Base-by-base conservation (phyloP, 2,113 vertebrate genomes). In the Cryptotis parvus region DNA sequence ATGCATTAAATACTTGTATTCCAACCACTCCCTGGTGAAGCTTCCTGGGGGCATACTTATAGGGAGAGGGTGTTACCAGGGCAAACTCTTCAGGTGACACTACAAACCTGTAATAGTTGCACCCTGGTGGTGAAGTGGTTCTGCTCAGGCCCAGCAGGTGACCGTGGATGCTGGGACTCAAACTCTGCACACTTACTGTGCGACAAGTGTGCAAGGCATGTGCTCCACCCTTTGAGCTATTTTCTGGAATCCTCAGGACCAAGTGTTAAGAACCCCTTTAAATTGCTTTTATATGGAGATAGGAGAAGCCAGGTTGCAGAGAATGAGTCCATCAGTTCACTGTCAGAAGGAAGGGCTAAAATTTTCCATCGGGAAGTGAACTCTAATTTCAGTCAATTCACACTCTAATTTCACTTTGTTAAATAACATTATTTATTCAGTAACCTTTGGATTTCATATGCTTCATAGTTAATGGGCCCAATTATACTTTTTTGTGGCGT, bases 381-480 rank as follows among this genome's bases (percentile, higher is more conserved):
- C 63, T 76, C 63, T 77, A 76, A 93, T 81, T 92, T 77, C 16
- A 74, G 63, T 70, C 80, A 58, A 52, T 63, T 91, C 39, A 61
- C 31, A 77, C 45, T 92, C 33, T 65, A 73, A 49, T 94, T 94
- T 96, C 77, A 84, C 65, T 92, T 87, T 63, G 72, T 81, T 92
- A 89, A 93, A 84, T 80, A 92, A 49, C 76, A 94, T 93, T 92
- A 92, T 93, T 84, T 92, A 94, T 96, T 93, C 77, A 87, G 73
- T 84, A 92, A 76, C 63, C 69, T 78, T 87, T 93, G 63, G 58
- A 96, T 95, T 94, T 89, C 69, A 14, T 27, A 35, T 77, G 63
- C 79, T 87, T 84, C 81, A 73, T 92, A 73, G 72, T 97, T 95
- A 95, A 95, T 87, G 77, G 58, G 81, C 80, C 88, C 92, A 93